Evolutionary conservation across 2,888 invertebrate genomes (phyloP), one percentile per base, ranked within the genome.

Genomic region (Galerucella calmariensis): DNA sequence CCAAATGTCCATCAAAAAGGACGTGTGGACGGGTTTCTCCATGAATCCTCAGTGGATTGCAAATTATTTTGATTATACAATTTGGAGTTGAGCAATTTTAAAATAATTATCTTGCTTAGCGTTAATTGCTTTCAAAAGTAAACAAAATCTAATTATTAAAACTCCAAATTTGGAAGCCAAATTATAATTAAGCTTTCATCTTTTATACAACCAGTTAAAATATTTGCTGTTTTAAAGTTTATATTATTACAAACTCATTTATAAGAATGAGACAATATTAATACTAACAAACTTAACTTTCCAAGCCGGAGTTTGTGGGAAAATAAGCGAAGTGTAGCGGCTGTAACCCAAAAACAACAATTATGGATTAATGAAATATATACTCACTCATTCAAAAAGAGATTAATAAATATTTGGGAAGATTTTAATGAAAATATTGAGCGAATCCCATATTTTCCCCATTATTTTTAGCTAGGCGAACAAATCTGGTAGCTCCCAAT

Each of bases 211-310:
- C n/a, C 41, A 62, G 20, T 35, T 41, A 62, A 35, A 61, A 27
- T 35, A 35, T 62, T 62, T n/a, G 41, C 62, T 11, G 16, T 35
- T n/a, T 41, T 41, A 9, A 41, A 41, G 41, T 59, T 20, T 24
- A 27, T 20, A 12, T 24, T 27, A 24, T 11, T 27, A 11, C 9
- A 35, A n/a, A 62, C 8, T 41, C 41, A 41, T 62, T 62, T n/a
- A 41, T 16, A 41, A 35, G 62, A 62, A 62, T 41, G 62, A 41
- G 35, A 35, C 56, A 56, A 16, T 56, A 16, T 56, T 56, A 56
- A 56, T 16, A 56, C 56, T 1, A 41, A 62, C 62, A 62, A 58
- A 58, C 4, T 48, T 14, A 56, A 62, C 35, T 62, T 62, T 62
- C 11, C 3, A 62, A 62, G 56, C 20, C 9, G 16, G 56, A 16